Evolutionary conservation across 2,888 invertebrate genomes (phyloP), one percentile per base, ranked within the genome.

Genomic region (Agonopterix subpropinquella): DNA sequence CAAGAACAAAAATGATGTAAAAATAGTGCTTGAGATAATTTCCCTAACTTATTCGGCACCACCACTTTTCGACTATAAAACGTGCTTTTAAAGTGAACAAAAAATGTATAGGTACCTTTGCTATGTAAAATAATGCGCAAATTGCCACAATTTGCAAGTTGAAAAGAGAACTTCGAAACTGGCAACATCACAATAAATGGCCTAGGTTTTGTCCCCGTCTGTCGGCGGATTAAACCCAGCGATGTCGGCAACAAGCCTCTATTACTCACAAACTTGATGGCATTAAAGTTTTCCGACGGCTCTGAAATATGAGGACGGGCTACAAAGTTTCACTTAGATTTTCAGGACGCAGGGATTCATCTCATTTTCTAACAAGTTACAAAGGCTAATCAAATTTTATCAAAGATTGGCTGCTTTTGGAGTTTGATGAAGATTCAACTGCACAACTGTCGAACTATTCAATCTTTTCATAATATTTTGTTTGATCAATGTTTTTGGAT

Each of bases 181-280:
- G 60, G 57, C 54, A 56, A 61, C 66, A 65, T 62, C 58, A 70
- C 64, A 69, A 67, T 71, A 71, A 70, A 67, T 66, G 64, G 66
- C 56, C 59, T 64, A 68, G 68, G 69, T 71, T 73, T 70, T 70
- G 67, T 70, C 62, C 61, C 61, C 58, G 59, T 46, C 59, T 43
- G 47, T 46, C 59, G 47, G 47, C 64, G 67, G 73, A 79, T 80
- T 71, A 72, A 68, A 62, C 64, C 62, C 62, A 58, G 62, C 64
- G 59, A 64, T 65, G 67, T 68, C 61, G 64, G 61, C 67, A 67
- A 66, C 73, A 67, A 68, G 73, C 66, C 61, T 67, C 76, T 75
- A 76, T 78, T 74, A 74, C 74, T 74, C 71, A 70, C 61, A 70
- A 80, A 80, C 68, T 80, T 73, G 68, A 70, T 65, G 65, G 66